Conservation (phyloP, 2,797 vertebrate genomes). For the Vipera ursinii region DNA sequence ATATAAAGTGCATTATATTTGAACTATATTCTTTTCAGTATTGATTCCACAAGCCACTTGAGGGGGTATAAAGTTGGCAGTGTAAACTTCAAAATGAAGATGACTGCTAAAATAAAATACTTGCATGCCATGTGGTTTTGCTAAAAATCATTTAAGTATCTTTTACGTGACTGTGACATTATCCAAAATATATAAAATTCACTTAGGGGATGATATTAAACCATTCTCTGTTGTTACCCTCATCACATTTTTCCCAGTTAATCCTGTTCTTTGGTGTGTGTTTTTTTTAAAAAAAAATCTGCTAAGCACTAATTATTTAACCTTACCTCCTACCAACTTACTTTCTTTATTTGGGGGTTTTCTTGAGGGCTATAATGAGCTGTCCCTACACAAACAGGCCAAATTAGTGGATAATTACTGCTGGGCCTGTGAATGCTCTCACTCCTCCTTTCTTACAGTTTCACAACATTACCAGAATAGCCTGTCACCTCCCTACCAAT, state of each 20-base stretch:
- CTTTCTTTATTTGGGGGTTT: conserved; percentile 85
- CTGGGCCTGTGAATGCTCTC: conserved; percentile 85
- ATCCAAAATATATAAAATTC: conserved; percentile 58
- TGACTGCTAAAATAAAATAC: conserved; percentile 12
- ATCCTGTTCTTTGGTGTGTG: conserved; percentile 80
- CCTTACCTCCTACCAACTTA: conserved; percentile 95
- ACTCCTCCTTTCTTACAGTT: conserved; percentile 82
- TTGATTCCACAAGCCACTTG: conserved; percentile 24
- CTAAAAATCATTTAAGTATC: conserved; percentile 20
- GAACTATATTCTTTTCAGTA: conserved; percentile 40
- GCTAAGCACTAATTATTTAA: conserved; percentile 91
- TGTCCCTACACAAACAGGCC: conserved; percentile 95
- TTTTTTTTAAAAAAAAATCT: conserved; percentile 72
- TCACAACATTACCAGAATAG: conserved; percentile 89
- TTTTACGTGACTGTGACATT: conserved; percentile 47
- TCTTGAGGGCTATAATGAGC: conserved; percentile 97
- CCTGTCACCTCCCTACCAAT: conserved; percentile 98
- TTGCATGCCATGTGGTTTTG: conserved; percentile 36
- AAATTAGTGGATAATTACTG: conserved; percentile 99
- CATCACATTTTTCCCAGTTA: conserved; percentile 82
- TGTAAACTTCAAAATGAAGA: conserved; percentile 49
- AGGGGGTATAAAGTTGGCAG: conserved; percentile 33
- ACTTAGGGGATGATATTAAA: conserved; percentile 49
- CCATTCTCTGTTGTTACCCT: conserved; percentile 77
- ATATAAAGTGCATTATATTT: conserved; percentile 25